phyloP scores from a whole-genome alignment of 2,888 invertebrate species.

The Busseola fusca region DNA sequence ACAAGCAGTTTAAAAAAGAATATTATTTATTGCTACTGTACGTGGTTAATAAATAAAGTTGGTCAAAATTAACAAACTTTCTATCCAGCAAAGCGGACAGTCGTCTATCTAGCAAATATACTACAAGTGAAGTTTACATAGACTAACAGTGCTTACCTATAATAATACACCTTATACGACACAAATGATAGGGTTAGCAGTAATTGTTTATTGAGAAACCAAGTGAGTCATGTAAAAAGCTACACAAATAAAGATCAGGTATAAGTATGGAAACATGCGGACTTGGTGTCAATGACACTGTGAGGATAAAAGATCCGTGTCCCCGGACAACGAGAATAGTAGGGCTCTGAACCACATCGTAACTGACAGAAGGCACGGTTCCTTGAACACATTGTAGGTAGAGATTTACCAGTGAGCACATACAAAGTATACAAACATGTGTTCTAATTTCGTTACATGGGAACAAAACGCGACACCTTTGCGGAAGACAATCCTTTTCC shows the following conservation, averaged over 20 bases:
- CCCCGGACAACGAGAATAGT: constrained; percentile 50
- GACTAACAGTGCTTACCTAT: constrained; percentile 6
- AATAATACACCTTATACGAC: background rate
- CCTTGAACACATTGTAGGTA: constrained; percentile 75
- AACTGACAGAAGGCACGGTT: constrained; percentile 68
- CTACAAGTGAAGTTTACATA: background rate
- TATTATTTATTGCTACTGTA: background rate
- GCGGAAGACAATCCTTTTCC: constrained; percentile 9
- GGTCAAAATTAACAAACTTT: constrained; percentile 1
- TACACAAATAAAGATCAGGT: constrained; percentile 9
- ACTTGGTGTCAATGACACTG: constrained; percentile 61
- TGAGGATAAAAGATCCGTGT: constrained; percentile 48
- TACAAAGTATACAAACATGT: constrained; percentile 17
- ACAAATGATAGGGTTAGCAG: constrained; percentile 13
- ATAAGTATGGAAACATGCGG: constrained; percentile 36
- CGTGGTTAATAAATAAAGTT: background rate
- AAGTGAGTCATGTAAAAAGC: constrained; percentile 35
- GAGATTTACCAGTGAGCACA: constrained; percentile 64
- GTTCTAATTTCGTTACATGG: constrained; percentile 58
- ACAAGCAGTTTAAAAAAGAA: background rate
- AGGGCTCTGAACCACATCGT: constrained; percentile 57
- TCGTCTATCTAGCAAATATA: background rate
- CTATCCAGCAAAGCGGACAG: background rate
- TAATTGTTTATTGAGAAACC: constrained; percentile 38
- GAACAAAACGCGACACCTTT: constrained; percentile 51